Base-by-base conservation (phyloP, 2,797 vertebrate genomes). In the Spheniscus humboldti region DNA sequence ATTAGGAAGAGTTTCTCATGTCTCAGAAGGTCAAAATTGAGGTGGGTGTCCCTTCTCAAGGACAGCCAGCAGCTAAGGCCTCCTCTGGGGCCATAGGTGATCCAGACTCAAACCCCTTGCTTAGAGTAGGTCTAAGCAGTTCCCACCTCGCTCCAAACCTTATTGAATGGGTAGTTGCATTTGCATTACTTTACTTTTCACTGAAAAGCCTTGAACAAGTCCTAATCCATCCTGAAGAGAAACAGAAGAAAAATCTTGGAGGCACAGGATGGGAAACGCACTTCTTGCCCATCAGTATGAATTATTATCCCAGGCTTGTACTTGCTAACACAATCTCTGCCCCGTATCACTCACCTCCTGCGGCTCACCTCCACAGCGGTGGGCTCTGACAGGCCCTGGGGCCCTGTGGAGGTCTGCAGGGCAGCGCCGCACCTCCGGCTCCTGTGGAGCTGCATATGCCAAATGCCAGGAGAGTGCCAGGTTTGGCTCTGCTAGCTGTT, bases 341-440 rank as follows among this genome's bases (percentile, higher is more conserved):
- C 55, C 62, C 2, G 3, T 4, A 11, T 15, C 6, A 4, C 28
- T 35, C 43, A 35, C 24, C 24, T 76, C 52, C 43, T 14, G 2
- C 1, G 15, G 27, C 66, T 78, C 45, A 43, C 24, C 66, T 50
- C 52, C 2, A 0, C 52, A 33, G 24, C 0, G 0, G 6, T 6
- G 18, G 78, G 35, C 45, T 71, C 52, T 43, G 15, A 30, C 31
- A 6, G 0, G 39, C 41, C 28, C 47, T 1, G 1, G 33, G 63
- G 19, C 19, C 60, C 47, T 13, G 4, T 2, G 3, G 16, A 39
- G 48, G 5, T 83, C 48, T 69, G 25, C 48, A 48, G 37, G 48
- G 45, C 60, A 74, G 45, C 0, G 0, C 30, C 7, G 9, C 56
- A 76, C 43, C 73, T 93, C 76, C 0, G 0, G 25, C 48, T 73